Evolutionary conservation across 2,888 invertebrate species (phyloP), one percentile per base, ranked within the genome.

Genomic region (Drosophila neotestacea): DNA sequence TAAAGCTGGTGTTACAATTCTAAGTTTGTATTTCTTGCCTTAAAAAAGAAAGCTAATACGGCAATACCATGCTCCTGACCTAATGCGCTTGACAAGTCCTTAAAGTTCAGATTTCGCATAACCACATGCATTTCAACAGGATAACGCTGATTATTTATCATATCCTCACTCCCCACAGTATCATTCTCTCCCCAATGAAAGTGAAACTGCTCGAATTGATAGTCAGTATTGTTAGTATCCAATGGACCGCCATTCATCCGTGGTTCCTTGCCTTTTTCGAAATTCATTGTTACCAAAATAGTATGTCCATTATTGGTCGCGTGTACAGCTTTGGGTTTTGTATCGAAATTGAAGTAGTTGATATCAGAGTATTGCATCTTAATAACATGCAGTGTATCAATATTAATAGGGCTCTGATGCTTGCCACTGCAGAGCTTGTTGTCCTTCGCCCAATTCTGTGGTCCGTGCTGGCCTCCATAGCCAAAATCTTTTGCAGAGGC

Each of bases 131-230:
- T 10, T 39, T 64, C 63, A 28, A 42, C 48, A 4, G 50, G 50
- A 42, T 28, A 48, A 9, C 13, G 94, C 6, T 84, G 74, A 63
- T 90, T 86, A 62, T 91, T 88, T 52, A 91, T 90, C 22, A 81
- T 77, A 79, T 89, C 90, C 85, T 97, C 97, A 5, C 96, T 96
- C 6, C 97, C 96, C 59, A 95, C 93, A 7, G 94, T 94, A 87
- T 96, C 95, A 76, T 96, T 95, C 85, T 95, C 94, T 0, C 91
- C 91, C 96, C 96, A 96, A 91, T 96, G 96, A 91, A 96, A 96
- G 91, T 96, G 96, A 88, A 96, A 93, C 13, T 65, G 47, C n/a
- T 59, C 48, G 9, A 64, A 64, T 9, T 42, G 59, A 28, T 44
- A 64, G n/a, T 6, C 11, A 5, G 36, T 10, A 1, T 22, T 30